A percentile compares a stretch with the other conserved stretches of the same genome.
Evolutionary conservation across 2,797 vertebrate species (phyloP).

Genomic region (Nothura maculosa): DNA sequence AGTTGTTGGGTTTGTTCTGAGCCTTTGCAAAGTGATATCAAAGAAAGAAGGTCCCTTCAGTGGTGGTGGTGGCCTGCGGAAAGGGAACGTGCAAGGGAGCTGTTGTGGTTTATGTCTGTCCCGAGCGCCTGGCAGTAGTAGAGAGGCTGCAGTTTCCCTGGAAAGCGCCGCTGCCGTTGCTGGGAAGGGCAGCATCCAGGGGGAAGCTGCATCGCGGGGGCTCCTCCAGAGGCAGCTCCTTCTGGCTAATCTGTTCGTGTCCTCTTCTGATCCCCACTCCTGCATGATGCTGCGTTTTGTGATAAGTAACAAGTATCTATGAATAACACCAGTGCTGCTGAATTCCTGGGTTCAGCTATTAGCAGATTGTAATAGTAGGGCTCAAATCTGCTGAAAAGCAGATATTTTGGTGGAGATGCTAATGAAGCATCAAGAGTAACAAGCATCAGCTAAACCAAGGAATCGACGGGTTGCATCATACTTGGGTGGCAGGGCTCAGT

Average conservation of each 20-base stretch:
- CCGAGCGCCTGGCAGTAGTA: neutral
- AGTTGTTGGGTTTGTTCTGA: neutral
- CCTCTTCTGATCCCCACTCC: neutral
- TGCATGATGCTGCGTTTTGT: neutral
- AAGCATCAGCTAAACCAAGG: neutral
- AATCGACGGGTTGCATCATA: neutral
- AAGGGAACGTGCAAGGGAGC: neutral
- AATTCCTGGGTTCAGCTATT: constrained; percentile 8
- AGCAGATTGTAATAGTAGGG: constrained; percentile 22
- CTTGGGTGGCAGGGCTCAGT: constrained; percentile 3
- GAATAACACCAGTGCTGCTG: constrained; percentile 7
- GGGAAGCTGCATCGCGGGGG: rapidly evolving
- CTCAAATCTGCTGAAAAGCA: constrained; percentile 38
- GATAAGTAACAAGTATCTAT: constrained; percentile 22
- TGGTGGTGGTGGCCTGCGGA: neutral
- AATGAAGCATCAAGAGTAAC: neutral
- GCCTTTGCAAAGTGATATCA: neutral
- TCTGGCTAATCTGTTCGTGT: constrained; percentile 11
- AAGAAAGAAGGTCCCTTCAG: neutral
- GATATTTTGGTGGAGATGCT: constrained; percentile 29
- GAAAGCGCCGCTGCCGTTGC: neutral
- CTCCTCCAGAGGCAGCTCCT: neutral
- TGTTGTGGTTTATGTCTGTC: neutral
- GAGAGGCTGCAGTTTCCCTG: neutral
- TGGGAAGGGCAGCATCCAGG: neutral